These are phyloP conservation scores for Apogon talboti DNA, from an alignment of 2,797 vertebrate species.

Conservation along the genomic window DNA sequence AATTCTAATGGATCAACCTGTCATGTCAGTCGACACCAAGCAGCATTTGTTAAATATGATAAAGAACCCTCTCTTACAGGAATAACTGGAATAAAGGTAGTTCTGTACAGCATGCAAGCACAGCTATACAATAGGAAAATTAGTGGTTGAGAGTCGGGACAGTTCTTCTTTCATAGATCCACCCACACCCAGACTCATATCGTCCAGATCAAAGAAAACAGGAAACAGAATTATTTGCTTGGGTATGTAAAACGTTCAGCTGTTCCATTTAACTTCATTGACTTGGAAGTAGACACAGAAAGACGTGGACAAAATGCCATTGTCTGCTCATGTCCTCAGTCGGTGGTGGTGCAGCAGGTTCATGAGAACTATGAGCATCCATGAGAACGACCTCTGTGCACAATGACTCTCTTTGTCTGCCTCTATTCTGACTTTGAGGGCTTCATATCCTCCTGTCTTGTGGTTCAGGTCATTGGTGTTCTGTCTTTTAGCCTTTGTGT, in stretches of 20 bases:
- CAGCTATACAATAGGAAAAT: slow-evolving; percentile 37
- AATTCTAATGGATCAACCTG: slow-evolving; percentile 1
- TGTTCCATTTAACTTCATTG: slow-evolving; percentile 19
- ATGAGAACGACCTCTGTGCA: slow-evolving; percentile 41
- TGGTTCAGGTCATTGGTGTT: slow-evolving; percentile 46
- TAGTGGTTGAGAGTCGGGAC: slow-evolving; percentile 37
- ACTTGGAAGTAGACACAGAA: slow-evolving; percentile 4
- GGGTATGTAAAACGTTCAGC: slow-evolving; percentile 11
- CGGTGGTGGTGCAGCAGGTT: slow-evolving; percentile 14
- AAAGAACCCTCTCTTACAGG: not conserved
- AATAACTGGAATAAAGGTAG: slow-evolving; percentile 20
- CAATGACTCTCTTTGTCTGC: slow-evolving; percentile 42
- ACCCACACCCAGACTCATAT: slow-evolving; percentile 23
- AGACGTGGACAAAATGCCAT: slow-evolving; percentile 11
- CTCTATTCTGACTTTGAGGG: slow-evolving; percentile 44
- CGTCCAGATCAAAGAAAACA: slow-evolving; percentile 45
- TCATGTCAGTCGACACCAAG: not conserved
- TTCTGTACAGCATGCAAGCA: slow-evolving; percentile 21
- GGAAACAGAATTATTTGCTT: slow-evolving; percentile 29
- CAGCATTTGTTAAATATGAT: slow-evolving; percentile 11
- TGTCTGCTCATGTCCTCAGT: slow-evolving; percentile 35
- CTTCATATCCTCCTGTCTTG: slow-evolving; percentile 45
- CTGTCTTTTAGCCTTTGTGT: slow-evolving; percentile 50
- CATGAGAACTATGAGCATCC: slow-evolving; percentile 45
- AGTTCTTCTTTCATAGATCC: slow-evolving; percentile 35